Evolutionary conservation across 1,140 invertebrate genomes (phyloP).

Genomic region (Caenorhabditis remanei): DNA sequence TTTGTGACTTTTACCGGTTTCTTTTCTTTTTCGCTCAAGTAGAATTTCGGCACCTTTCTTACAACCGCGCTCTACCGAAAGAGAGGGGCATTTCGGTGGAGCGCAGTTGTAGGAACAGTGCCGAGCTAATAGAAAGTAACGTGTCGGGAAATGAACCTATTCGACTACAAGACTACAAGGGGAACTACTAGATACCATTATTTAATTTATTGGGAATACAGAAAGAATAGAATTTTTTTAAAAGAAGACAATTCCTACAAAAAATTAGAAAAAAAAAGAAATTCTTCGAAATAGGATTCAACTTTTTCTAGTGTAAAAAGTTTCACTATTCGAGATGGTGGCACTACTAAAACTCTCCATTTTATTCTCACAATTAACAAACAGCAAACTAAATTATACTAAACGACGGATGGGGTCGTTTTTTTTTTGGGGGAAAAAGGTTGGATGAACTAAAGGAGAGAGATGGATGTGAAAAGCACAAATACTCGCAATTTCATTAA

Average conservation of each 20-base stretch:
- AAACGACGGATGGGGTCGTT: background rate
- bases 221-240: background rate
- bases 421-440: background rate
- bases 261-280: background rate
- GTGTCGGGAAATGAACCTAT: background rate
- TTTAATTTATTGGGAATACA: constrained; percentile 19
- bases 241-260: background rate
- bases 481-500: constrained; percentile 86
- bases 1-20: background rate
- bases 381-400: constrained; percentile 30
- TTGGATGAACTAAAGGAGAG: background rate
- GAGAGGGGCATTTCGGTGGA: too few relatives aligned
- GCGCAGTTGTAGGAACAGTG: too few relatives aligned
- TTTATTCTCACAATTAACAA: constrained; percentile 55
- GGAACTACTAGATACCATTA: background rate
- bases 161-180: too few relatives aligned
- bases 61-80: too few relatives aligned
- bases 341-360: constrained; percentile 49
- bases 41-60: background rate
- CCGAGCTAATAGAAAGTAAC: constrained; percentile 3
- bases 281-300: background rate
- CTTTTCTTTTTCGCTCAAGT: background rate
- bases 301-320: constrained; percentile 2
- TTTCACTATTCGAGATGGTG: background rate
- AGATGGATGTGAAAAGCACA: background rate